Percentiles rank a stretch among this genome's conserved stretches.
Evolutionary conservation across 2,113 vertebrate species (phyloP).

Genomic region (Hydrolagus affinis): DNA sequence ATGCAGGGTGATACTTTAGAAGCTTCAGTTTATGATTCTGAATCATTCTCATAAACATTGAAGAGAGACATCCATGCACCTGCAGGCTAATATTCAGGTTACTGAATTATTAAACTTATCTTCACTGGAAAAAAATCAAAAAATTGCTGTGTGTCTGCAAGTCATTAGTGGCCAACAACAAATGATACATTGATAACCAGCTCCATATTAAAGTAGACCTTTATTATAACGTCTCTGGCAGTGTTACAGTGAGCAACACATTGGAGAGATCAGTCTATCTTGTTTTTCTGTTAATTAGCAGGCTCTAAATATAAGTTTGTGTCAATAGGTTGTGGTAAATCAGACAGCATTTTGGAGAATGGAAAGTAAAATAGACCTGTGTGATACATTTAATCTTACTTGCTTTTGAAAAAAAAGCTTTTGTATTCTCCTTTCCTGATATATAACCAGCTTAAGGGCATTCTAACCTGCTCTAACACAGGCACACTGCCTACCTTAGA

Average conservation of each 20-base stretch:
- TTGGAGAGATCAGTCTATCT: background rate
- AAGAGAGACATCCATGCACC: background rate
- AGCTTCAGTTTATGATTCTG: background rate
- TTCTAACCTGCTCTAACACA: no score
- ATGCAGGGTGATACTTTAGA: background rate
- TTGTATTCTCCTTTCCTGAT: no score
- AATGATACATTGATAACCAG: background rate
- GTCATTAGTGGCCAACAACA: background rate
- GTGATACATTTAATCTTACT: no score
- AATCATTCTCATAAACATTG: slow-evolving; percentile 4
- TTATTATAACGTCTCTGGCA: background rate
- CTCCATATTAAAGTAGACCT: background rate
- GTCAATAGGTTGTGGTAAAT: background rate
- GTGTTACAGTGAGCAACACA: background rate
- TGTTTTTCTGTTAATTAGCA: background rate
- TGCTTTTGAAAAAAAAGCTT: no score
- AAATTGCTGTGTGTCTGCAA: background rate
- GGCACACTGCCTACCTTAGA: no score
- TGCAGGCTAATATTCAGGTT: background rate
- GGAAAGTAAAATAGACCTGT: background rate
- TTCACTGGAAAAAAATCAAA: background rate
- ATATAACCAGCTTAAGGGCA: no score
- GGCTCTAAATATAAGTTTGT: no score
- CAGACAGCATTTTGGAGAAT: background rate
- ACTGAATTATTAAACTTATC: background rate